These are phyloP conservation scores for Gortyna flavago DNA, from an alignment of 2,888 invertebrate species.

Conservation along the genomic window DNA sequence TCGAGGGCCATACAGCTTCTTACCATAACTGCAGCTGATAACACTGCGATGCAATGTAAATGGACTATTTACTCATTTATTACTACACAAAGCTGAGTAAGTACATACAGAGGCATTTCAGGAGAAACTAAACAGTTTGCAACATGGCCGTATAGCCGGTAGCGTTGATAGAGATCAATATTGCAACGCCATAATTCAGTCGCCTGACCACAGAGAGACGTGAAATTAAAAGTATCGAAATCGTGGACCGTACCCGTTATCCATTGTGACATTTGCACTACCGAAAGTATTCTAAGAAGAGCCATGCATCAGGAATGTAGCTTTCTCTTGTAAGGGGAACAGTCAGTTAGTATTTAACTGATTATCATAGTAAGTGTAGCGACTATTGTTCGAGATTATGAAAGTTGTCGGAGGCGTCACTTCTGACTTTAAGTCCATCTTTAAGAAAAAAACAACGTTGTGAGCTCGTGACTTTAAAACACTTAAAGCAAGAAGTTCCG, in stretches of 20 bases:
- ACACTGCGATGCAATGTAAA: slow-evolving; percentile 60
- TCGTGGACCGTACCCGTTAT: slow-evolving; percentile 80
- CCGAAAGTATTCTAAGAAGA: slow-evolving; percentile 87
- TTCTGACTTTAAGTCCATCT: slow-evolving; percentile 34
- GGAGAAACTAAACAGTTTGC: slow-evolving; percentile 38
- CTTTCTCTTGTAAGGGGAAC: slow-evolving; percentile 87
- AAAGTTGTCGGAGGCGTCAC: slow-evolving; percentile 75
- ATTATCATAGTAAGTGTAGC: slow-evolving; percentile 87
- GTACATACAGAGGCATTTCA: slow-evolving; percentile 28
- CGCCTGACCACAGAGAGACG: slow-evolving; percentile 69
- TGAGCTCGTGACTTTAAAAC: slow-evolving; percentile 54
- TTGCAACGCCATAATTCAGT: slow-evolving; percentile 59
- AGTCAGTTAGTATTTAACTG: slow-evolving; percentile 83
- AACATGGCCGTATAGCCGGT: slow-evolving; percentile 43
- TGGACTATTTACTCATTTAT: slow-evolving; percentile 35
- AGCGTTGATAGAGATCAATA: slow-evolving; percentile 58
- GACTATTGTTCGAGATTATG: slow-evolving; percentile 83
- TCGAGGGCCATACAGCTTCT: slow-evolving; percentile 40
- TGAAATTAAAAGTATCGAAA: slow-evolving; percentile 82
- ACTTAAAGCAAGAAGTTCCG: slow-evolving; percentile 44
- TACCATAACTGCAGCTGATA: slow-evolving; percentile 53
- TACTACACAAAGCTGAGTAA: slow-evolving; percentile 17
- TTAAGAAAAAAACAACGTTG: slow-evolving; percentile 29
- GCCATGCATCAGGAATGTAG: slow-evolving; percentile 78
- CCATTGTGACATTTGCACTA: slow-evolving; percentile 86